Evolutionary conservation across 2,888 invertebrate genomes (phyloP).

Genomic region (Dermolepida albohirtum): DNA sequence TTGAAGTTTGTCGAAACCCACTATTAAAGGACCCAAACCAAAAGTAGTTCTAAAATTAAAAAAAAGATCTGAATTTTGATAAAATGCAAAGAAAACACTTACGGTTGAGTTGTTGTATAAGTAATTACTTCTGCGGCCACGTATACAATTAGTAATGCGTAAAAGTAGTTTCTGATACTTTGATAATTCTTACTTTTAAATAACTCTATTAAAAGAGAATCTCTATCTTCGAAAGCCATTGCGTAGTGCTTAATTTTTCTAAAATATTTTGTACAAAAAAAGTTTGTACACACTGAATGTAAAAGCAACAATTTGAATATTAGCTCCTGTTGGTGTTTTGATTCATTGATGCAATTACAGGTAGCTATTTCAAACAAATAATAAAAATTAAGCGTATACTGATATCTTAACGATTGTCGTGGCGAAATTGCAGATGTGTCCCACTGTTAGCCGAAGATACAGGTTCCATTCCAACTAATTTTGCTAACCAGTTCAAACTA

Average conservation of each 20-base stretch:
- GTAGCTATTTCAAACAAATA: too few relatives aligned
- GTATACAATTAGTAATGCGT: conserved; percentile 5
- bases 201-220: conserved; percentile 5
- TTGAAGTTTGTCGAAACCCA: background rate
- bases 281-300: too few relatives aligned
- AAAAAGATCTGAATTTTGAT: too few relatives aligned
- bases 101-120: background rate
- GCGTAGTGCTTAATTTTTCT: background rate
- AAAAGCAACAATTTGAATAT: too few relatives aligned
- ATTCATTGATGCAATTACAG: too few relatives aligned
- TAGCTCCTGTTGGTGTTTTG: too few relatives aligned
- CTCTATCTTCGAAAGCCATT: background rate
- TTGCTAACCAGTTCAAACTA: too few relatives aligned
- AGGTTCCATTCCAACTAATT: too few relatives aligned
- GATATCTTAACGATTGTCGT: too few relatives aligned
- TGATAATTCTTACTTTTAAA: background rate
- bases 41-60: background rate
- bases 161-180: conserved; percentile 11
- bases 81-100: background rate
- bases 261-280: conserved; percentile 4
- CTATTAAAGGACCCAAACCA: background rate
- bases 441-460: too few relatives aligned
- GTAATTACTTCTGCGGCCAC: background rate
- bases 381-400: too few relatives aligned
- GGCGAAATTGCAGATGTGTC: too few relatives aligned